Conservation (phyloP, 1,140 invertebrate species). For the Ceratina australensis region DNA sequence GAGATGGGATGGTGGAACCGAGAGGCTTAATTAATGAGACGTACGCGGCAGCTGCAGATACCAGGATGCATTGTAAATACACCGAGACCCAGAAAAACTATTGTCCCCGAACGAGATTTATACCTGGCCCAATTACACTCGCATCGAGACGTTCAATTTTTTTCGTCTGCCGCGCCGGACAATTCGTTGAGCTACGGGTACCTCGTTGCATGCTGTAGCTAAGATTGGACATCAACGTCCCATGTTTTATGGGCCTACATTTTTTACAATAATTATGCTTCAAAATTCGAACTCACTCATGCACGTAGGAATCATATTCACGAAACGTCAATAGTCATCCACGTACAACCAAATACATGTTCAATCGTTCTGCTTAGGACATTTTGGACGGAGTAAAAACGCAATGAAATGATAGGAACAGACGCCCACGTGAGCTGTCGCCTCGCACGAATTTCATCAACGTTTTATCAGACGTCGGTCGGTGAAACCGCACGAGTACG, state of each 20-base stretch:
- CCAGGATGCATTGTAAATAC: conserved; percentile 76
- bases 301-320: no score
- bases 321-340: no score
- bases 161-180: conserved; percentile 51
- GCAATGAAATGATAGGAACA: conserved; percentile 40
- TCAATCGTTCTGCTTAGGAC: background rate
- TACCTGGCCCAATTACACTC: conserved; percentile 72
- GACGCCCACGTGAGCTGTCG: conserved; percentile 52
- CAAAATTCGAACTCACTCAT: no score
- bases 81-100: conserved; percentile 67
- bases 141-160: conserved; percentile 58
- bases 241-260: no score
- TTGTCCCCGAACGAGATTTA: conserved; percentile 76
- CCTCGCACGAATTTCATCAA: background rate
- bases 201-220: conserved; percentile 56
- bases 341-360: conserved; percentile 55
- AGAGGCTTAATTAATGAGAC: conserved; percentile 78
- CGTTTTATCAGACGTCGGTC: conserved; percentile 31
- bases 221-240: no score
- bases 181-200: conserved; percentile 59
- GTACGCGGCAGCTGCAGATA: conserved; percentile 76
- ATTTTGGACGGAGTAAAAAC: background rate
- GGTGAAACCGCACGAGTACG: background rate
- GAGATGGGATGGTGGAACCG: conserved; percentile 49
- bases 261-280: no score